Percentiles rank a stretch among this genome's conserved stretches.
Conservation (phyloP, 2,113 vertebrate species). For the Cynoglossus semilaevis region DNA sequence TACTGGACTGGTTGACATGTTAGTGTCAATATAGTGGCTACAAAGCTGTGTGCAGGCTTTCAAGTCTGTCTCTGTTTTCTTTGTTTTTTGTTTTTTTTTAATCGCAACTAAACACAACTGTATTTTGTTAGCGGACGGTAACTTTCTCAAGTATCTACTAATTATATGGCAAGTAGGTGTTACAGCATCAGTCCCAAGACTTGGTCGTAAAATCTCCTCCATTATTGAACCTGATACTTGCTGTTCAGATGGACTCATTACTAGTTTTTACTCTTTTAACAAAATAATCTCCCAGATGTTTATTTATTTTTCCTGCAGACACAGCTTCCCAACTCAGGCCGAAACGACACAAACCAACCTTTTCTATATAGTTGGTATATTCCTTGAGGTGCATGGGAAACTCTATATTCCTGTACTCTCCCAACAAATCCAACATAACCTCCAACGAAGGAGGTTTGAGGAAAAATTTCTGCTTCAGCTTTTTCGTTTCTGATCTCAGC, state of each 20-base stretch:
- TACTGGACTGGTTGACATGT: too few relatives aligned
- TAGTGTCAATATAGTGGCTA: too few relatives aligned
- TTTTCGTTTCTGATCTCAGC: neutral
- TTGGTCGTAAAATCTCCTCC: neutral
- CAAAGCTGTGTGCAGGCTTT: too few relatives aligned
- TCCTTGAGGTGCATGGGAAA: neutral
- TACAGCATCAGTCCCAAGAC: neutral
- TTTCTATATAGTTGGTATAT: neutral
- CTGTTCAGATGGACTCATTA: too few relatives aligned
- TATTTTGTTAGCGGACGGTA: neutral
- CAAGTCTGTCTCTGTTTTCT: too few relatives aligned
- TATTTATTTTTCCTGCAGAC: neutral
- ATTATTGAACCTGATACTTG: too few relatives aligned
- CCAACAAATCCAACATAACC: neutral
- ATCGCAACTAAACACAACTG: neutral
- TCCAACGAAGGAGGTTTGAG: neutral
- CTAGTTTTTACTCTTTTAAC: too few relatives aligned
- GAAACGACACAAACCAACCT: neutral
- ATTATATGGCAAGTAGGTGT: neutral
- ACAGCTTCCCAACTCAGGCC: neutral
- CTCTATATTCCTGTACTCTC: neutral
- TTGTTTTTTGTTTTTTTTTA: too few relatives aligned
- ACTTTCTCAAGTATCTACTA: constrained; percentile 1
- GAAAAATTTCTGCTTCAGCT: neutral
- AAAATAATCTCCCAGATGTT: neutral